Evolutionary conservation across 2,113 vertebrate genomes (phyloP), one percentile per base, ranked within the genome.

Genomic region (Rynchops niger): DNA sequence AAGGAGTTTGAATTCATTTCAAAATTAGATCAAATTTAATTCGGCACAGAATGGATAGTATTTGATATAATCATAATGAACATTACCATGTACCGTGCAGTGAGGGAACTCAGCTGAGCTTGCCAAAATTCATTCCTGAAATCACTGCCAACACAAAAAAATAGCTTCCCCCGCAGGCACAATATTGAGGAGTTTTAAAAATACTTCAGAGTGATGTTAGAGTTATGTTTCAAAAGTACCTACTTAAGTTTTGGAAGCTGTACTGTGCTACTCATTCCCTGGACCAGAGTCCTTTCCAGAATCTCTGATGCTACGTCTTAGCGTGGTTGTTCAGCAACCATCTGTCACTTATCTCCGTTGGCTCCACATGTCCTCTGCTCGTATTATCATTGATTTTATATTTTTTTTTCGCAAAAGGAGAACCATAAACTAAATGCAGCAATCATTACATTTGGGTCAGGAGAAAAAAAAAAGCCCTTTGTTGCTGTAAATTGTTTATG

Each of bases 321-420:
- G 50, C 6, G 4, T 89, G 82, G 73, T 45, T 82, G 83, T 95
- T 96, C 76, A 77, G 58, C 84, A 66, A 78, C 97, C 97, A 97
- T 97, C 97, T 98, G 97, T 50, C 92, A 88, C 89, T 95, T 86
- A 91, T 3, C 50, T 93, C 61, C 6, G 94, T 96, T 95, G 93
- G 81, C 22, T 55, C 18, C 5, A 5, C 34, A 34, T 76, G 45
- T 94, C 59, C 61, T 95, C 73, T 93, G 49, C 45, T 95, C 55
- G 70, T 34, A 90, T 94, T 70, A 94, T 63, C 72, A 87, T 34
- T 5, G 6, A 84, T 93, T 92, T 92, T 79, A 49, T 26, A n/a
- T 42, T 42, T 78, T 67, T 56, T 89, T 77, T 85, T 2, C 12
- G 47, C 53, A 92, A 92, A 92, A 83, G 42, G n/a, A 61, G n/a